Base-by-base conservation (phyloP, 2,797 vertebrate species). In the Bradypodion ventrale region DNA sequence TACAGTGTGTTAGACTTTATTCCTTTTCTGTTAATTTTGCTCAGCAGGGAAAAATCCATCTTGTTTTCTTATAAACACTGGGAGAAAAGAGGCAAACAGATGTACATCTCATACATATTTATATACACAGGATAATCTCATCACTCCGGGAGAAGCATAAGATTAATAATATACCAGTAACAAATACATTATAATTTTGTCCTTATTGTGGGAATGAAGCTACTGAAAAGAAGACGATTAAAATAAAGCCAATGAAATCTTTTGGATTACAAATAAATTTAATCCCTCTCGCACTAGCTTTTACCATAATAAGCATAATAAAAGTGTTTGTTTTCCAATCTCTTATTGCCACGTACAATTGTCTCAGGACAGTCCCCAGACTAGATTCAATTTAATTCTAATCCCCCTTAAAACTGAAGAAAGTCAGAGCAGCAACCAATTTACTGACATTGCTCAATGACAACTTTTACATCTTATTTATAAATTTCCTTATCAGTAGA, bases 171-270 rank as follows among this genome's bases (percentile, higher is more conserved):
- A 40, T 29, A 68, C 37, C 23, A 80, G n/a, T 35, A n/a, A 75
- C 40, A 87, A 82, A 56, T 35, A 73, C 42, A 72, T 63, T 52
- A 76, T 75, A 63, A 56, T 84, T 83, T 84, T 49, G 21, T 80
- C 56, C 44, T 80, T 25, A 77, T 75, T 62, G 62, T 70, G 35
- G 27, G 76, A 56, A 87, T 76, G 42, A 75, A 87, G 59, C 42
- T 69, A 83, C 44, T 40, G 27, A 80, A 60, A 52, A 63, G 44
- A 37, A 42, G 7, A 78, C 70, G 56, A 83, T 80, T 70, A 83
- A 32, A 73, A n/a, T 70, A 70, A 70, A 83, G 66, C 21, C 13
- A 80, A 70, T 72, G 42, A 76, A 78, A 83, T 78, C 46, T 25
- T 66, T 1, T 7, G 70, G 60, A 66, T 74, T 74, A 83, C 19